Conservation (phyloP, 2,797 vertebrate genomes). For the Melanotaenia trifasciata region DNA sequence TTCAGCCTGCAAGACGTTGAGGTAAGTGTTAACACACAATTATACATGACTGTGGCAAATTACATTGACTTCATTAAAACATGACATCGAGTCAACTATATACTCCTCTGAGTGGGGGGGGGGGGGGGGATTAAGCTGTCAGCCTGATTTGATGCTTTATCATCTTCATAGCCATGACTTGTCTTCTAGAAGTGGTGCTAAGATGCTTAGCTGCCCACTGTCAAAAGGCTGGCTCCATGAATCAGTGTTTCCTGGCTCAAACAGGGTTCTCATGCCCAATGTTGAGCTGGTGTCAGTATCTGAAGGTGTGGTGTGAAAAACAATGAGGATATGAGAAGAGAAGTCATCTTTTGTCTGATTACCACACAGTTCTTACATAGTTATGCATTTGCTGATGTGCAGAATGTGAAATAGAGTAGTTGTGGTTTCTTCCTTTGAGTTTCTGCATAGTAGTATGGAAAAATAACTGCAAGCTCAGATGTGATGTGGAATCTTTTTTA, state of each 20-base stretch:
- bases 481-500: background rate
- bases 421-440: slow-evolving; percentile 11
- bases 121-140: slow-evolving; percentile 3
- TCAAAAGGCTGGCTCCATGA: slow-evolving; percentile 57
- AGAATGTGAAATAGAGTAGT: slow-evolving; percentile 18
- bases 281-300: slow-evolving; percentile 72
- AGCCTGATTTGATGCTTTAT: slow-evolving; percentile 30
- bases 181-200: slow-evolving; percentile 44
- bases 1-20: slow-evolving; percentile 98
- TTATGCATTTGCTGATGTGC: slow-evolving; percentile 33
- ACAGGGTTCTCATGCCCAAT: slow-evolving; percentile 50
- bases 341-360: slow-evolving; percentile 58
- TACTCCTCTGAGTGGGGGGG: slow-evolving; percentile 9
- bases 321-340: slow-evolving; percentile 66
- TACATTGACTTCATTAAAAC: slow-evolving; percentile 31
- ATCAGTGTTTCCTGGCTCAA: slow-evolving; percentile 67
- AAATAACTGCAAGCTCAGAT: slow-evolving; percentile 11
- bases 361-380: slow-evolving; percentile 35
- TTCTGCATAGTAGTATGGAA: background rate
- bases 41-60: background rate
- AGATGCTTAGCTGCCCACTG: slow-evolving; percentile 57
- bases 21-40: slow-evolving; percentile 75
- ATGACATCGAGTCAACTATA: slow-evolving; percentile 29
- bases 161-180: slow-evolving; percentile 29
- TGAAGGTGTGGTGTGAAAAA: slow-evolving; percentile 73